Conservation (phyloP, 2,888 invertebrate species). For the Macrosoma leucophasiata region DNA sequence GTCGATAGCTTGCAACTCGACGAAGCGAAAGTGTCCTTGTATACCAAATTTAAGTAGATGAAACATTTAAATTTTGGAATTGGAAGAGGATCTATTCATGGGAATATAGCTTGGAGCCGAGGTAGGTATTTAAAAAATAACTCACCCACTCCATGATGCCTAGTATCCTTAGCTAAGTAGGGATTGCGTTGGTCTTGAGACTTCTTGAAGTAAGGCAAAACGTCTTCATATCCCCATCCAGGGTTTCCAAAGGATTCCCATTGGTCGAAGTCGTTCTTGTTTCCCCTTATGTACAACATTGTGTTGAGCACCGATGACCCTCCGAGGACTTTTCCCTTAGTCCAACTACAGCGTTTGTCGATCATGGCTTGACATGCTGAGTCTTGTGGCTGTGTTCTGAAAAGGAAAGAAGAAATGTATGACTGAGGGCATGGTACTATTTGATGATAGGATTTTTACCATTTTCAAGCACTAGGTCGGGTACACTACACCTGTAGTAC, state of each 20-base stretch:
- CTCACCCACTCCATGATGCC: slow-evolving; percentile 82
- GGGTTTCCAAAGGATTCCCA: slow-evolving; percentile 91
- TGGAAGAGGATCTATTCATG: no score
- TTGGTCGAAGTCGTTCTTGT: slow-evolving; percentile 88
- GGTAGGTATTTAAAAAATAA: background rate
- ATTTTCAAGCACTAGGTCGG: no score
- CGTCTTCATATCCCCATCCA: slow-evolving; percentile 91
- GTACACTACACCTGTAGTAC: no score
- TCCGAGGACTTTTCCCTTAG: slow-evolving; percentile 91
- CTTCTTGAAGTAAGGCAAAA: slow-evolving; percentile 89
- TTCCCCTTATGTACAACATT: slow-evolving; percentile 94
- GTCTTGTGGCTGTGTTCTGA: slow-evolving; percentile 87
- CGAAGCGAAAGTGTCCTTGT: no score
- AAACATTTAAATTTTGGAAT: no score
- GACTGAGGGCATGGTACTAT: no score
- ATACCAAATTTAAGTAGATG: no score
- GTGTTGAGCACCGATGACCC: slow-evolving; percentile 92
- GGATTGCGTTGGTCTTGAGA: slow-evolving; percentile 93
- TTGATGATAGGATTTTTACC: no score
- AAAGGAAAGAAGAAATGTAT: slow-evolving; percentile 40
- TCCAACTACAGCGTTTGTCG: slow-evolving; percentile 90
- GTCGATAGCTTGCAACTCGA: no score
- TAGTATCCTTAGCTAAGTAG: slow-evolving; percentile 84
- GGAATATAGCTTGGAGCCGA: no score
- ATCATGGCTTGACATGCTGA: slow-evolving; percentile 92